phyloP scores from a whole-genome alignment of 2,113 vertebrate species.

The Tylochromis polylepis region DNA sequence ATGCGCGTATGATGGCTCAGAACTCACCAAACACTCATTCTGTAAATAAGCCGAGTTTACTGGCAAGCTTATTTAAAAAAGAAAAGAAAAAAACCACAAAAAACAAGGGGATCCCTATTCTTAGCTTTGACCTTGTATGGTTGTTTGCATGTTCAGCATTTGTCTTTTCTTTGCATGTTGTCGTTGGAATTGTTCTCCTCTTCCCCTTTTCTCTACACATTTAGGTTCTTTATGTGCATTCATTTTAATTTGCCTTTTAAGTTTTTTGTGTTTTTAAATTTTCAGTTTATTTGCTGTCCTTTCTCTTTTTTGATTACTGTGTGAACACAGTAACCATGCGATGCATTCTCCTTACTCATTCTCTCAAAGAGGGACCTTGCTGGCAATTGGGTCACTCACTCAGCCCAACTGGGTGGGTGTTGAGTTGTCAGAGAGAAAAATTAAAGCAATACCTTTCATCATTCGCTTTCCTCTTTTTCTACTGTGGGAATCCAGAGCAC shows the following conservation, averaged over 20 bases:
- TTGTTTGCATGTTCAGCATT: constrained; percentile 86
- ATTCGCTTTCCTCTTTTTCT: constrained; percentile 78
- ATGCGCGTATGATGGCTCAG: constrained; percentile 68
- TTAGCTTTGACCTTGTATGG: constrained; percentile 78
- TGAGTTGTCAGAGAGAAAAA: constrained; percentile 77
- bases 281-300: not conserved
- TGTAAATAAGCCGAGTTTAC: constrained; percentile 84
- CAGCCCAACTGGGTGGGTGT: constrained; percentile 51
- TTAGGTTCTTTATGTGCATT: constrained; percentile 30
- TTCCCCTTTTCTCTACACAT: constrained; percentile 54
- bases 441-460: constrained; percentile 88
- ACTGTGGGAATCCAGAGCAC: constrained; percentile 77
- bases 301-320: constrained; percentile 60
- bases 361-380: constrained; percentile 74
- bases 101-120: constrained; percentile 70
- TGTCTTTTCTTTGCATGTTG: constrained; percentile 80
- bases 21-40: constrained; percentile 67
- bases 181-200: constrained; percentile 69
- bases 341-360: constrained; percentile 77
- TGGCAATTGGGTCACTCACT: constrained; percentile 62
- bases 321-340: constrained; percentile 63
- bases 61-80: constrained; percentile 69
- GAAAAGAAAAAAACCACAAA: not conserved
- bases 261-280: constrained; percentile 4
- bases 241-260: constrained; percentile 9